Conservation (phyloP, 2,888 invertebrate species). For the Caenorhabditis becei region DNA sequence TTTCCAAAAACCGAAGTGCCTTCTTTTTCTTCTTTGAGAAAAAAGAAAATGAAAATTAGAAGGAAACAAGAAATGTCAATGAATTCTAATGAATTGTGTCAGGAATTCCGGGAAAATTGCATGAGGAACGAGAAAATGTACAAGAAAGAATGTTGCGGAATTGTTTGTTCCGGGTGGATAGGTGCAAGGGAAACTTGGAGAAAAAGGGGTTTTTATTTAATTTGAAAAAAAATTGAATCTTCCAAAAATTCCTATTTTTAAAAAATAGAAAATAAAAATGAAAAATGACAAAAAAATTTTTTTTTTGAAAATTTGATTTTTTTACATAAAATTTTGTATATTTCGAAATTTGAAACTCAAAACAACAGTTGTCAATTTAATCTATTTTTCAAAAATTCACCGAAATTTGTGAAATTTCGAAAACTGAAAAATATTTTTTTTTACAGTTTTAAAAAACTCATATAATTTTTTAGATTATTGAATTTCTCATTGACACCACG, state of each 20-base stretch:
- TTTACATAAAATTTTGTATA: too few relatives aligned
- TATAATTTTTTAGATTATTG: background rate
- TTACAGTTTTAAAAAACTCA: background rate
- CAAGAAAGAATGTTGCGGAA: background rate
- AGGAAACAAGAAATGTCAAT: slow-evolving; percentile 23
- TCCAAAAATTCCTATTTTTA: too few relatives aligned
- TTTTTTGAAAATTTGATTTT: too few relatives aligned
- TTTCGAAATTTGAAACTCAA: too few relatives aligned
- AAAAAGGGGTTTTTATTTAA: background rate
- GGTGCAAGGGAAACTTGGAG: background rate
- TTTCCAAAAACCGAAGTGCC: background rate
- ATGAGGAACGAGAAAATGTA: background rate
- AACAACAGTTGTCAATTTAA: too few relatives aligned
- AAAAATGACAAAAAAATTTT: too few relatives aligned
- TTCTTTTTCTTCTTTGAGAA: too few relatives aligned
- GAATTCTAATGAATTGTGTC: slow-evolving; percentile 50
- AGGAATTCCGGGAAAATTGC: background rate
- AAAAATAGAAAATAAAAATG: too few relatives aligned
- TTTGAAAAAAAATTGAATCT: background rate
- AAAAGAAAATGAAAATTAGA: background rate
- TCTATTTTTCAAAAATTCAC: too few relatives aligned
- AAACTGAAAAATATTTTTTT: slow-evolving; percentile 5
- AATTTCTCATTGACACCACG: too few relatives aligned
- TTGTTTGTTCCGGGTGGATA: slow-evolving; percentile 1
- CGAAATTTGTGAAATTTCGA: background rate